phyloP scores from a whole-genome alignment of 92 coral and sea anemone genomes.

The Palythoa caribaeorum region DNA sequence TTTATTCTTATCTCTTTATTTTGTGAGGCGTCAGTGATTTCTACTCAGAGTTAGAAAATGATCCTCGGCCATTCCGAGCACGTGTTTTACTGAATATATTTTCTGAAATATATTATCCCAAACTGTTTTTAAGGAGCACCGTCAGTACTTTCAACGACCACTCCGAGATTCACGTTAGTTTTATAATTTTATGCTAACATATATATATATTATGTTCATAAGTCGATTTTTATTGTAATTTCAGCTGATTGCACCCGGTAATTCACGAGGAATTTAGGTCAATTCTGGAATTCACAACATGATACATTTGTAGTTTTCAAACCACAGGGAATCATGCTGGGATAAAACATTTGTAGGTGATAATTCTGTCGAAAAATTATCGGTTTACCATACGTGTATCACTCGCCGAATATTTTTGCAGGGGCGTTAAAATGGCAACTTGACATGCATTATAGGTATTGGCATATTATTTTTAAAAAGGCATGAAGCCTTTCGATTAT shows the following conservation, averaged over 20 bases:
- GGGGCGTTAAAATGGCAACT: background rate
- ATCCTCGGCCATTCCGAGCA: background rate
- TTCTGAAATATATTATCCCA: background rate
- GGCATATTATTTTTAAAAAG: background rate
- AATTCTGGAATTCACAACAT: background rate
- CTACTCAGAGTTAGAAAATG: no score
- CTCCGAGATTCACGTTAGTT: background rate
- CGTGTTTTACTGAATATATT: background rate
- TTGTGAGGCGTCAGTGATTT: background rate
- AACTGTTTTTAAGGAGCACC: background rate
- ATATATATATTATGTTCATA: no score
- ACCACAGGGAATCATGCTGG: background rate
- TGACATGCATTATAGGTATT: background rate
- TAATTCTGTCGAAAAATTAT: background rate
- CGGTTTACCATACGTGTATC: background rate
- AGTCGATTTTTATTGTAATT: background rate
- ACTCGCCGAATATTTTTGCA: background rate
- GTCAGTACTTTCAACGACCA: background rate
- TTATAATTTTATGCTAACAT: background rate
- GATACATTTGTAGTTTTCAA: background rate
- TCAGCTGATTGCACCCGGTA: background rate
- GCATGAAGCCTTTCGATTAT: no score
- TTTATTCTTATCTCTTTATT: background rate
- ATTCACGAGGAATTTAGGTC: background rate
- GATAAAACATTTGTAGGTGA: background rate